Evolutionary conservation across 53 echinoderm and acorn worm genomes (phyloP), one percentile per base, ranked within the genome.

Genomic region (Luidia sarsii): DNA sequence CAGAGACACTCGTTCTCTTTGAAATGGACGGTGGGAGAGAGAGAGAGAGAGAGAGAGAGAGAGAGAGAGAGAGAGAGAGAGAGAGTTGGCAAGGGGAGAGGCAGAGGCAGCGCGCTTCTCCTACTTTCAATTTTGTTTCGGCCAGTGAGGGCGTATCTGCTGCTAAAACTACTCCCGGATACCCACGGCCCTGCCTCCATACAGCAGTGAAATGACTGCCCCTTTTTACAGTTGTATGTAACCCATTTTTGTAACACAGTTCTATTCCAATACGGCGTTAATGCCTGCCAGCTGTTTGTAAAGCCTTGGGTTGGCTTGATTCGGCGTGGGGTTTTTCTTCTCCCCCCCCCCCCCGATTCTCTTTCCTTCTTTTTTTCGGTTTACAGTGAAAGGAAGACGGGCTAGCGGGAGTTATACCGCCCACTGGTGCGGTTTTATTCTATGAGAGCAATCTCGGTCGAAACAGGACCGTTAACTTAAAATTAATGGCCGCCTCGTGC

Each of bases 231-330:
- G 77, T 61, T 77, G 60, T 60, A 46, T 61, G 59, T 31, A 28
- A 77, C 59, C 77, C 59, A 77, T 43, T 77, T 67, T 77, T 54
- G 22, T 19, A 60, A 59, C 45, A 48, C 43, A 60, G 61, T 77
- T 41, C 30, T 77, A 19, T 77, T 45, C 77, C 59, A 60, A 77
- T 60, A 77, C 32, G 77, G 77, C 43, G 77, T 77, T 77, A 77
- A 77, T 77, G 77, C 61, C 61, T 56, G 19, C 77, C 77, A 77
- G 59, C 77, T 77, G 77, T 77, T 77, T 61, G 3, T 38, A 45
- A 48, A 46, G 45, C 30, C 39, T 41, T 41, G 41, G 41, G 41
- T 11, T 11, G 41, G 6, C 11, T 7, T 7, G 6, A 41, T 41
- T 41, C 41, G 11, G 41, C 41, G n/a, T n/a, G n/a, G n/a, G n/a